Conservation (phyloP, 2,113 vertebrate species). For the Crotophaga sulcirostris region DNA sequence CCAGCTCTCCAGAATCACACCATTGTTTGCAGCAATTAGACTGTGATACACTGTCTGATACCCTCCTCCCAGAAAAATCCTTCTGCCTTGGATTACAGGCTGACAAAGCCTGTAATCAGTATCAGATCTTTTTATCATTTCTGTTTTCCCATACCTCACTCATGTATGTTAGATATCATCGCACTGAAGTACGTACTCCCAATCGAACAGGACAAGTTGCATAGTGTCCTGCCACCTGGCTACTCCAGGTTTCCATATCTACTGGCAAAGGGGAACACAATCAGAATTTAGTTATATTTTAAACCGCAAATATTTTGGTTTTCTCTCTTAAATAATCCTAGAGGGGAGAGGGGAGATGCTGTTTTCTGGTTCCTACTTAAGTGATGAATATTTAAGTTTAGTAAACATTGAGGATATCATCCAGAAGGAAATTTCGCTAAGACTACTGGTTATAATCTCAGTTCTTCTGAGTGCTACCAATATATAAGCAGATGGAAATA, state of each 20-base stretch:
- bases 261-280: not conserved
- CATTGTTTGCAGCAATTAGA: not conserved
- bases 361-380: not conserved
- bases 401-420: not conserved
- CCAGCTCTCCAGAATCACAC: not conserved
- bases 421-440: not conserved
- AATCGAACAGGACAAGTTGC: not conserved
- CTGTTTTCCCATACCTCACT: not conserved
- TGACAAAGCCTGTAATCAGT: not conserved
- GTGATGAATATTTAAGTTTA: not conserved
- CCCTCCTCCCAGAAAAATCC: not conserved
- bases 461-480: not conserved
- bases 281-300: not conserved
- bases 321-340: not conserved
- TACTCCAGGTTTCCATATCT: not conserved
- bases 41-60: not conserved
- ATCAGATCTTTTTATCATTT: not conserved
- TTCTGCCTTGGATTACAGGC: not conserved
- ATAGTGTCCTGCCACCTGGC: accelerated
- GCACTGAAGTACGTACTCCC: not conserved
- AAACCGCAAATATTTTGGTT: not conserved
- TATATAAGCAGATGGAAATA: not conserved
- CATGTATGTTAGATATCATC: not conserved
- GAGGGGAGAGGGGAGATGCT: not conserved
- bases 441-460: not conserved